A percentile compares a stretch with the other conserved stretches of the same genome.
These are phyloP conservation scores for Bombus breviceps DNA, from an alignment of 1,140 invertebrate genomes.

Conservation along the genomic window DNA sequence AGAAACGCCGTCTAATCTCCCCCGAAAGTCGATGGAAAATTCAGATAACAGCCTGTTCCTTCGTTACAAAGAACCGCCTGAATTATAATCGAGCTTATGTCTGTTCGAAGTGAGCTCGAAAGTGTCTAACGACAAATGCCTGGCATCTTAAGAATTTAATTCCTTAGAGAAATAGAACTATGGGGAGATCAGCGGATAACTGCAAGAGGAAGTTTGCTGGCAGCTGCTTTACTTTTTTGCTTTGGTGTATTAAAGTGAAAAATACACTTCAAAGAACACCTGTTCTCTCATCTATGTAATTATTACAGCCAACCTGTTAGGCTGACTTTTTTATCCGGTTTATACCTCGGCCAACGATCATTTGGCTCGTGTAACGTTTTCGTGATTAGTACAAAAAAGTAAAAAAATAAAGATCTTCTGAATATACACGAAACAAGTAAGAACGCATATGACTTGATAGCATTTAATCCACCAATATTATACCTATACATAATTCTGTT, in stretches of 20 bases:
- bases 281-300: background rate
- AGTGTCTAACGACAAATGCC: background rate
- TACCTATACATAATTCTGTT: too few relatives aligned
- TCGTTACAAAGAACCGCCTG: background rate
- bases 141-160: background rate
- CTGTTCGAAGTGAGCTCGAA: background rate
- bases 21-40: slow-evolving; percentile 16
- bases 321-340: too few relatives aligned
- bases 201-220: background rate
- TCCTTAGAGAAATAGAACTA: background rate
- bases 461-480: too few relatives aligned
- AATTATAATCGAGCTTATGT: background rate
- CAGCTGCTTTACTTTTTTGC: background rate
- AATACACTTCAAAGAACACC: background rate
- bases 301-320: background rate
- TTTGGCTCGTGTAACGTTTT: background rate
- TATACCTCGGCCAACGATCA: background rate
- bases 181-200: background rate
- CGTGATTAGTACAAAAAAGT: background rate
- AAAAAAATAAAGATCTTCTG: background rate
- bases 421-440: too few relatives aligned
- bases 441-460: too few relatives aligned
- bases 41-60: background rate
- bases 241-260: background rate
- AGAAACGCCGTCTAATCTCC: background rate